These are phyloP conservation scores for Sinocyclocheilus grahami DNA, from an alignment of 2,113 vertebrate species.

Conservation along the genomic window DNA sequence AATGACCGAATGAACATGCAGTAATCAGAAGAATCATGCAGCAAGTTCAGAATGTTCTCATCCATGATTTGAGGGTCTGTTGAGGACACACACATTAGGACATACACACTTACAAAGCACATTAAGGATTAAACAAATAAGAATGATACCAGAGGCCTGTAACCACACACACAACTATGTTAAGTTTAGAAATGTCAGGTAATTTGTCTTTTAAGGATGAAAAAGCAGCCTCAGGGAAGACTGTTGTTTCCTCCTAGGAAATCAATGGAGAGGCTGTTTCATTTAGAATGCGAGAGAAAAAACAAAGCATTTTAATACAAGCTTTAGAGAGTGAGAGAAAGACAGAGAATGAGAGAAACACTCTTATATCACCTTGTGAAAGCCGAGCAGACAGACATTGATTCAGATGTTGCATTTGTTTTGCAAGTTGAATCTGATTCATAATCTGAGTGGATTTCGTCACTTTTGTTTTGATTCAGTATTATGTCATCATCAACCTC, in stretches of 20 bases:
- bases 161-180: neutral
- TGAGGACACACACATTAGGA: slow-evolving; percentile 9
- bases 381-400: neutral
- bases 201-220: slow-evolving; percentile 39
- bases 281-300: slow-evolving; percentile 15
- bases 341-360: neutral
- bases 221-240: slow-evolving; percentile 33
- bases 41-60: neutral
- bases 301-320: slow-evolving; percentile 16
- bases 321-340: neutral
- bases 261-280: slow-evolving; percentile 40
- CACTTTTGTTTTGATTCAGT: neutral
- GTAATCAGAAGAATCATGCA: neutral
- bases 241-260: slow-evolving; percentile 37
- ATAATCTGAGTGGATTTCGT: neutral
- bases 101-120: slow-evolving; percentile 1
- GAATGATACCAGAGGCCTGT: slow-evolving; percentile 18
- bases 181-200: slow-evolving; percentile 43
- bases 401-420: slow-evolving; percentile 33
- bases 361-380: neutral
- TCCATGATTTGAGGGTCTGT: neutral
- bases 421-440: neutral
- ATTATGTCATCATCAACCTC: neutral
- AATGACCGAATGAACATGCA: neutral
- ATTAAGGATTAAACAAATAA: slow-evolving; percentile 37